Conservation (phyloP, 2,888 invertebrate species). For the Diarsia mendica region DNA sequence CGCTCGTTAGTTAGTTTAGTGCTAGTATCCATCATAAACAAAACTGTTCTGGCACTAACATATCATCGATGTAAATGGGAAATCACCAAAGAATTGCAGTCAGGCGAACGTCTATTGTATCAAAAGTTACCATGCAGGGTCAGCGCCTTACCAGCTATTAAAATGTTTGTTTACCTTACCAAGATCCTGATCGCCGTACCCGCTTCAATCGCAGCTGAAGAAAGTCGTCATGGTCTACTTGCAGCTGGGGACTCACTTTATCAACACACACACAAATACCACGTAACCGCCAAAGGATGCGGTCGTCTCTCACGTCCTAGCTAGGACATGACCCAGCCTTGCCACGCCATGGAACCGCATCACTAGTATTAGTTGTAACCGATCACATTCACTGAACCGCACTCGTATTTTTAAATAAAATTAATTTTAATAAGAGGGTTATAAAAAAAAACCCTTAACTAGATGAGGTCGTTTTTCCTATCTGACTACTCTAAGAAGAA, state of each 20-base stretch:
- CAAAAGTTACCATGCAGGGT: neutral
- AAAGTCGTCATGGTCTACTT: neutral
- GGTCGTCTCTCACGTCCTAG: neutral
- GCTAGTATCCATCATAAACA: too few species aligned
- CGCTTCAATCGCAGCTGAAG: neutral
- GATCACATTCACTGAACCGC: neutral
- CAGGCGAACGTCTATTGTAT: neutral
- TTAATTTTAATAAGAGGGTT: neutral
- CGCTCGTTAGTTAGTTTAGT: too few species aligned
- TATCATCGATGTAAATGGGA: too few species aligned
- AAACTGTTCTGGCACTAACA: too few species aligned
- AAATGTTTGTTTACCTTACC: slow-evolving; percentile 11
- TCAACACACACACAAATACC: neutral
- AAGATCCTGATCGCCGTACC: neutral
- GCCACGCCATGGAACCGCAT: neutral
- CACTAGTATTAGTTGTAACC: too few species aligned
- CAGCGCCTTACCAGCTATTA: neutral
- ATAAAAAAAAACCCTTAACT: neutral
- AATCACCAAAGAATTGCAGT: neutral
- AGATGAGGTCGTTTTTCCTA: neutral
- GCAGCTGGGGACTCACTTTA: neutral
- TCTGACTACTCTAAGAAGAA: neutral
- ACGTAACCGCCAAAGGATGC: neutral
- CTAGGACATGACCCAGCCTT: neutral
- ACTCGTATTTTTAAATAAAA: neutral